Evolutionary conservation across 2,888 invertebrate species (phyloP), one percentile per base, ranked within the genome.

Genomic region (Mythimna impura): DNA sequence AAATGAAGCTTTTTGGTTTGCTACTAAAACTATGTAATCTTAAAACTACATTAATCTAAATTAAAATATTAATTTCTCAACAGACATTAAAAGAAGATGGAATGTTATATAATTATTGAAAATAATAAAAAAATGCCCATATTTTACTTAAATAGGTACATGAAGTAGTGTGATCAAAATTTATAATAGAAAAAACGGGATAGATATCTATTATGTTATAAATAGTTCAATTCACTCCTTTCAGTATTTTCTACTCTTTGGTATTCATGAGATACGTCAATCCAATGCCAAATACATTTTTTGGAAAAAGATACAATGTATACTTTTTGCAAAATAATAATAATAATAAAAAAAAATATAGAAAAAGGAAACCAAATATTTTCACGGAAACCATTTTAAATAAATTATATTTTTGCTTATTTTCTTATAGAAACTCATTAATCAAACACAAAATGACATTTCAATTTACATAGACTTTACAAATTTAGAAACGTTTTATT

Each of bases 21-120:
- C 91, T 76, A 88, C 90, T 91, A 91, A 90, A 87, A 82, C 88
- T 90, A 91, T 88, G 85, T 88, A 88, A 89, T 90, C 93, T 93
- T 94, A 93, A 88, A 82, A 78, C 92, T 93, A 93, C 90, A 76
- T 90, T 86, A 88, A 90, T 88, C 87, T 92, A 87, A 93, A 92
- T 93, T 91, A 91, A 93, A 92, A 89, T 89, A 89, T 93, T 90
- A 91, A 87, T 90, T 90, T 86, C 88, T 89, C 84, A 93, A 92
- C 90, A 90, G 92, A 92, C 87, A 86, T 88, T 86, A 82, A 89
- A 89, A 89, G 87, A 87, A 88, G 83, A 87, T 91, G 93, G 94
- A 94, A 94, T 94, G 93, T 91, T 85, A 88, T 82, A 84, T 86
- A 85, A 87, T 82, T 72, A 87, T 83, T 71, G 71, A 87, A 84